These are phyloP conservation scores for Manis javanica DNA, from an alignment of 2,797 vertebrate species.

Conservation along the genomic window DNA sequence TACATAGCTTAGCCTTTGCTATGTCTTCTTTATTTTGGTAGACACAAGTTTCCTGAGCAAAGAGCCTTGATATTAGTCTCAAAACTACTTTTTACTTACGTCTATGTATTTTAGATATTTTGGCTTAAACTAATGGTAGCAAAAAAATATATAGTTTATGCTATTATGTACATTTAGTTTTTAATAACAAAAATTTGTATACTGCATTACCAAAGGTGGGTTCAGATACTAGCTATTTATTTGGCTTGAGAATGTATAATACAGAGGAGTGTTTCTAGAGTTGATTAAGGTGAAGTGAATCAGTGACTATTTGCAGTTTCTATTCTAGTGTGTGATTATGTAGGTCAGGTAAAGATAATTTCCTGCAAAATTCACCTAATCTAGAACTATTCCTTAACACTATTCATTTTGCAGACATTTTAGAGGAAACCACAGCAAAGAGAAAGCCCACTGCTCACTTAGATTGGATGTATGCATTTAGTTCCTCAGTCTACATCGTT, in stretches of 20 bases:
- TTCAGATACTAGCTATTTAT: not conserved
- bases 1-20: not conserved
- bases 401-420: not conserved
- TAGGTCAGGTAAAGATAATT: not conserved
- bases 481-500: not conserved
- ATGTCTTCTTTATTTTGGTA: not conserved
- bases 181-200: not conserved
- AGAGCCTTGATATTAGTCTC: not conserved
- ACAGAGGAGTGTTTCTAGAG: not conserved
- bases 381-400: not conserved
- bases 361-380: not conserved
- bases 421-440: not conserved
- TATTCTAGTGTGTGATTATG: not conserved
- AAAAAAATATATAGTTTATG: slow-evolving; percentile 35
- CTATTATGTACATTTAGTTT: not conserved
- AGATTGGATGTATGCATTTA: not conserved
- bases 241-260: not conserved
- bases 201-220: not conserved
- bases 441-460: not conserved
- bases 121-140: not conserved
- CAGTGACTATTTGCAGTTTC: not conserved
- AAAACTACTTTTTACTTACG: slow-evolving; percentile 17
- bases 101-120: slow-evolving; percentile 27
- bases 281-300: not conserved
- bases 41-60: not conserved